A percentile compares a stretch with the other conserved stretches of the same genome.
phyloP scores from a whole-genome alignment of 2,888 invertebrate genomes.

The Rhodophaea formosa region DNA sequence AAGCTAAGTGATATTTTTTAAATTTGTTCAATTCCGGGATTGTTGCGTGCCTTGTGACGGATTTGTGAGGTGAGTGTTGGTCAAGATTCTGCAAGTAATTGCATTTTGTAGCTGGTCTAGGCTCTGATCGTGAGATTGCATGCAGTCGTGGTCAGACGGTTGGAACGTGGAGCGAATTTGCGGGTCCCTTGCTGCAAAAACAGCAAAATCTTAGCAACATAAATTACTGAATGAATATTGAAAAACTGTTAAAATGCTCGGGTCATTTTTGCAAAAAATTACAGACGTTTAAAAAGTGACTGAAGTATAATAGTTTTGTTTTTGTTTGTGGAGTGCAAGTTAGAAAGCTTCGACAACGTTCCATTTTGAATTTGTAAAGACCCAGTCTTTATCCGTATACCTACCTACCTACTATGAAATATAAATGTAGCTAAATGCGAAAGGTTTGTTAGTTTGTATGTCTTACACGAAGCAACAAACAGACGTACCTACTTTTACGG shows the following conservation, averaged over 20 bases:
- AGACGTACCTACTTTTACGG: no score
- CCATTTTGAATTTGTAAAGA: not conserved
- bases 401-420: no score
- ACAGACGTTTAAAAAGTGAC: not conserved
- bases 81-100: constrained; percentile 27
- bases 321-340: constrained; percentile 2
- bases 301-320: not conserved
- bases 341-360: not conserved
- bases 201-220: constrained; percentile 15
- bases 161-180: constrained; percentile 13
- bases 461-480: no score
- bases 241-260: constrained; percentile 9
- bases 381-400: no score
- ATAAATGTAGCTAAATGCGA: no score
- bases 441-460: no score
- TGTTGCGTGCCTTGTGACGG: constrained; percentile 47
- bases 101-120: constrained; percentile 33
- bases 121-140: constrained; percentile 14
- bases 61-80: constrained; percentile 42
- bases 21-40: constrained; percentile 62
- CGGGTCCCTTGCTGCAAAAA: constrained; percentile 18
- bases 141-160: constrained; percentile 13
- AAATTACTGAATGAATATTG: not conserved
- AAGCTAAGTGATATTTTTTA: constrained; percentile 45
- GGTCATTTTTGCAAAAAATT: not conserved